Percentiles rank a stretch among this genome's conserved stretches.
Conservation (phyloP, 2,113 vertebrate genomes). For the Albula goreensis region DNA sequence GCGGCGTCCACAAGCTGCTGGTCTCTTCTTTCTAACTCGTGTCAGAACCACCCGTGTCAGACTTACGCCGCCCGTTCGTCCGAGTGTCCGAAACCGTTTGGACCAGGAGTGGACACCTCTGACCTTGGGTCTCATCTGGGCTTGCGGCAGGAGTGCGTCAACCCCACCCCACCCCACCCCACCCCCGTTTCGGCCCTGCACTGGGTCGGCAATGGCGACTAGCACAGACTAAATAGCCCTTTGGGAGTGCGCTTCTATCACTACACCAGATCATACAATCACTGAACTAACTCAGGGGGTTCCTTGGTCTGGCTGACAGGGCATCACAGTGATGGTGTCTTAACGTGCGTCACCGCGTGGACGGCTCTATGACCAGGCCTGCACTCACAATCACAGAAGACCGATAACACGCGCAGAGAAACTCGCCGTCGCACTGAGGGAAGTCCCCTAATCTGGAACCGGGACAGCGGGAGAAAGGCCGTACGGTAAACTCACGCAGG, state of each 20-base stretch:
- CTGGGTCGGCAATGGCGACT: background rate
- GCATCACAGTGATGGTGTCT: no score
- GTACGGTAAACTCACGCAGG: conserved; percentile 13
- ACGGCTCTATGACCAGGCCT: no score
- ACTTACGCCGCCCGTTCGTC: background rate
- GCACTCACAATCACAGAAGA: no score
- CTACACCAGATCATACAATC: background rate
- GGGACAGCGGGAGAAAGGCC: background rate
- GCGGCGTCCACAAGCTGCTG: background rate
- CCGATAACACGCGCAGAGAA: no score
- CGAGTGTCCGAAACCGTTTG: background rate
- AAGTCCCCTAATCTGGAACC: background rate
- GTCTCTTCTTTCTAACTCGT: background rate
- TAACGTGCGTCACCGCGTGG: no score
- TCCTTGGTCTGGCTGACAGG: no score
- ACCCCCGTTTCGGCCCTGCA: background rate
- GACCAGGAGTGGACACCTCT: background rate
- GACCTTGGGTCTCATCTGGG: background rate
- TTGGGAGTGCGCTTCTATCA: background rate
- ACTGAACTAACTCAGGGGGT: no score
- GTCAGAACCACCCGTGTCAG: background rate
- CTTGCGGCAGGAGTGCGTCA: background rate
- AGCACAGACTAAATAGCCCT: conserved; percentile 18
- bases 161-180: background rate
- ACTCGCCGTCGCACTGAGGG: no score